These are phyloP conservation scores for Drosophila imparisetae DNA, from an alignment of 2,888 invertebrate species.

Conservation along the genomic window DNA sequence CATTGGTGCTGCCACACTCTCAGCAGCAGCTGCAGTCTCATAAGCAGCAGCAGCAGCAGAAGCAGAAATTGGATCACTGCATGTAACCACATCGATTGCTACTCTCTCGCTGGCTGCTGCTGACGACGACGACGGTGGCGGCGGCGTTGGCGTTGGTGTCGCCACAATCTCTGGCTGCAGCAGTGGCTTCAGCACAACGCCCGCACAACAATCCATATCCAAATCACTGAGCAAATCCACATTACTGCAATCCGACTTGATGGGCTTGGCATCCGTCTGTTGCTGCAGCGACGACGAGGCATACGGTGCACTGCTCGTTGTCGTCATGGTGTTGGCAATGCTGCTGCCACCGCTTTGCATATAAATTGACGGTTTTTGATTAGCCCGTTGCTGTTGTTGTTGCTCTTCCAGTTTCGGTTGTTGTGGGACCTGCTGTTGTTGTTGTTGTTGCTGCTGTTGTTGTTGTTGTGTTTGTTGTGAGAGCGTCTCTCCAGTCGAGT, in stretches of 20 bases:
- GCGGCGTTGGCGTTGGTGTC: slow-evolving; percentile 62
- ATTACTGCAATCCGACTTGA: slow-evolving; percentile 77
- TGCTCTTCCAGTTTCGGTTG: slow-evolving; percentile 1
- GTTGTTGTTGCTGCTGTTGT: slow-evolving; percentile 27
- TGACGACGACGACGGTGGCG: slow-evolving; percentile 52
- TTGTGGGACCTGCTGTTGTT: slow-evolving; percentile 8
- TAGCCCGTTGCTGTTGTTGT: slow-evolving; percentile 6
- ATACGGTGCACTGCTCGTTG: slow-evolving; percentile 79
- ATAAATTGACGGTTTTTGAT: slow-evolving; percentile 73
- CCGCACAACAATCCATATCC: slow-evolving; percentile 91
- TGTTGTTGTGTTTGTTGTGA: slow-evolving; percentile 30
- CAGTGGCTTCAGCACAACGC: slow-evolving; percentile 68
- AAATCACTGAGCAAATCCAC: slow-evolving; percentile 91
- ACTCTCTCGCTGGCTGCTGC: slow-evolving; percentile 24
- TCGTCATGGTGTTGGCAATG: slow-evolving; percentile 82
- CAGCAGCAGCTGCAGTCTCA: not conserved
- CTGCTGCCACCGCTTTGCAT: slow-evolving; percentile 82
- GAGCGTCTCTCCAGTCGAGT: slow-evolving; percentile 58
- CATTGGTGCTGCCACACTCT: slow-evolving; percentile 18
- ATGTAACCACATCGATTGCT: slow-evolving; percentile 4
- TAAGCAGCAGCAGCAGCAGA: slow-evolving; percentile 1
- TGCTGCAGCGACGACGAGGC: slow-evolving; percentile 58
- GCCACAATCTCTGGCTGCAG: slow-evolving; percentile 79
- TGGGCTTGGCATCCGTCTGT: slow-evolving; percentile 20
- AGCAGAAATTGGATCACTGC: slow-evolving; percentile 8